Base-by-base conservation (phyloP, 1,140 invertebrate genomes). In the Aphis craccivora region DNA sequence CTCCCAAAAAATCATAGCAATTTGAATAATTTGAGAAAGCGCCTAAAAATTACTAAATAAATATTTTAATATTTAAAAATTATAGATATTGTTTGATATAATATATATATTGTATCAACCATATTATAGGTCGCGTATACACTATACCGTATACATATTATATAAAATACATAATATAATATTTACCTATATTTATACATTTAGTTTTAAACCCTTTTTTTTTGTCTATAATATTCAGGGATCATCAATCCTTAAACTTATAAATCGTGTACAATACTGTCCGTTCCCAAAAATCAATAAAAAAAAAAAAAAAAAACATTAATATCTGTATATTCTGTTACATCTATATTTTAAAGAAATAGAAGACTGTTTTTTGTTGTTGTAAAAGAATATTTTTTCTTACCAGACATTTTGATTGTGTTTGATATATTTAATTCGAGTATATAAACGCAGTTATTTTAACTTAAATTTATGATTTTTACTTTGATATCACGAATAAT, bases 161-260 rank as follows among this genome's bases (percentile, higher is more conserved):
- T 22, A 20, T 8, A 43, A 25, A 30, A 43, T 40, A 37, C 81
- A 35, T 86, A 40, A 83, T 83, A 37, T 83, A 37, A 86, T 30
- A 25, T 51, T 51, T 40, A 86, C 23, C 40, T 30, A 86, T 83
- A 83, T 23, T 83, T 22, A 35, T 37, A 83, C 35, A 11, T 83
- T 37, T 37, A 37, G 35, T 83, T 40, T 83, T 83, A 5, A 43
- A n/a, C 25, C 43, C 14, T 45, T 87, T 87, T 87, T 48, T 30
- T 45, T 87, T 11, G 30, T 48, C 43, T 3, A 30, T 87, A 30
- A 87, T 45, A 48, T 87, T 48, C 30, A 25, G 25, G 9, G 43
- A n/a, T 87, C 84, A 87, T 87, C 43, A 87, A 87, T 87, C 30
- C 43, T 87, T n/a, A 35, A 87, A 87, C 30, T 20, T 48, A n/a